phyloP scores from a whole-genome alignment of 2,888 invertebrate species.

The Plusia festucae region DNA sequence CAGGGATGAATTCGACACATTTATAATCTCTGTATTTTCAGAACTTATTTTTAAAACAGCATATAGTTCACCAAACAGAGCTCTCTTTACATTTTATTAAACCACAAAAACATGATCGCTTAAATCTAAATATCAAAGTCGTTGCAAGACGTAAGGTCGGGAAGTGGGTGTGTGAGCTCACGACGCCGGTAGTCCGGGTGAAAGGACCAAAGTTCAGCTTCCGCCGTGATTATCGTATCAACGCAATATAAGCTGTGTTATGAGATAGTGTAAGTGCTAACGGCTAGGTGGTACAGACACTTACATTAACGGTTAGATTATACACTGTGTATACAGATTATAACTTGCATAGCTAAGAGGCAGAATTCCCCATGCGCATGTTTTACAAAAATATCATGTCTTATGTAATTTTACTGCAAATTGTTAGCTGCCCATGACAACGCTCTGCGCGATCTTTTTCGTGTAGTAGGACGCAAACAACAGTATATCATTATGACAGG shows the following conservation, averaged over 20 bases:
- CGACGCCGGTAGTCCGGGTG: constrained; percentile 48
- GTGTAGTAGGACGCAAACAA: too few species aligned
- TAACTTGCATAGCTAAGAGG: too few species aligned
- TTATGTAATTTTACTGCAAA: too few species aligned
- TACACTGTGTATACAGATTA: neutral
- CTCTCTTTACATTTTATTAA: constrained; percentile 12
- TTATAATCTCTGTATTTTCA: too few species aligned
- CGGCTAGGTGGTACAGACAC: neutral
- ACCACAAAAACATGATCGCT: constrained; percentile 24
- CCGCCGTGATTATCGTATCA: constrained; percentile 46
- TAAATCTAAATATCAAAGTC: constrained; percentile 51
- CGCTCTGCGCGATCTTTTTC: too few species aligned
- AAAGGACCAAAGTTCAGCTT: constrained; percentile 40
- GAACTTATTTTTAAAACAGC: too few species aligned
- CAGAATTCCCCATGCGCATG: too few species aligned
- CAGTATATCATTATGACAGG: too few species aligned
- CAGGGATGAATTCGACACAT: too few species aligned
- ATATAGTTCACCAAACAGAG: neutral
- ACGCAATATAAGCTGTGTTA: constrained; percentile 10
- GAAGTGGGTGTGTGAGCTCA: constrained; percentile 47
- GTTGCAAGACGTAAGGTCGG: constrained; percentile 50
- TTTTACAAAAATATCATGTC: too few species aligned
- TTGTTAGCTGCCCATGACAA: too few species aligned
- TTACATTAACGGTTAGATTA: neutral
- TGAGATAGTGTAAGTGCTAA: constrained; percentile 1